Evolutionary conservation across 2,113 vertebrate genomes (phyloP).

Genomic region (Arizona elegans): DNA sequence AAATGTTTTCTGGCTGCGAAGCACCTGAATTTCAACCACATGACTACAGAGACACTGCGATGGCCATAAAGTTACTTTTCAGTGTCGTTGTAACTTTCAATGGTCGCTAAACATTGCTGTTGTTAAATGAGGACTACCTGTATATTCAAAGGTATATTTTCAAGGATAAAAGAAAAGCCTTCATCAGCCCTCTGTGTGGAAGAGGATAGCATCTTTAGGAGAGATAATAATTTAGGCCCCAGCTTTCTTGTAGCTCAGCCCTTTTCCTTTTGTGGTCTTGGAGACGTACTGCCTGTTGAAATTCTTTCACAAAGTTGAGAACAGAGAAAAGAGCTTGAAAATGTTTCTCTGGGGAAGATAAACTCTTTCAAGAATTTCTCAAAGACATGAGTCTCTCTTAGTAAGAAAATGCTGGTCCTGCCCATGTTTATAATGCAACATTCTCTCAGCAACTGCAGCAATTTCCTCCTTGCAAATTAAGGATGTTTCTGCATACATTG

Average conservation of each 20-base stretch:
- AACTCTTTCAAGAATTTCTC: background rate
- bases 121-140: background rate
- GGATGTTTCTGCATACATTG: background rate
- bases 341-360: background rate
- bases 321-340: background rate
- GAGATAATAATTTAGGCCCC: background rate
- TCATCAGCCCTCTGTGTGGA: background rate
- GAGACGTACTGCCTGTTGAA: background rate
- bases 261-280: background rate
- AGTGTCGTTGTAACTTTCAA: background rate
- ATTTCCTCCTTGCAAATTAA: background rate
- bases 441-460: background rate
- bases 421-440: background rate
- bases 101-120: background rate
- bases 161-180: background rate
- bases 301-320: background rate
- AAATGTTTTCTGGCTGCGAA: background rate
- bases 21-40: background rate
- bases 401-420: background rate
- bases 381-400: background rate
- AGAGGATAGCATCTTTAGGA: background rate
- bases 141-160: background rate
- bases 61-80: background rate
- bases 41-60: background rate
- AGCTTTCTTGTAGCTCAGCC: background rate